Percentiles rank a stretch among this genome's conserved stretches.
These are phyloP conservation scores for Cerastoderma edule DNA, from an alignment of 2,888 invertebrate genomes.

Conservation along the genomic window DNA sequence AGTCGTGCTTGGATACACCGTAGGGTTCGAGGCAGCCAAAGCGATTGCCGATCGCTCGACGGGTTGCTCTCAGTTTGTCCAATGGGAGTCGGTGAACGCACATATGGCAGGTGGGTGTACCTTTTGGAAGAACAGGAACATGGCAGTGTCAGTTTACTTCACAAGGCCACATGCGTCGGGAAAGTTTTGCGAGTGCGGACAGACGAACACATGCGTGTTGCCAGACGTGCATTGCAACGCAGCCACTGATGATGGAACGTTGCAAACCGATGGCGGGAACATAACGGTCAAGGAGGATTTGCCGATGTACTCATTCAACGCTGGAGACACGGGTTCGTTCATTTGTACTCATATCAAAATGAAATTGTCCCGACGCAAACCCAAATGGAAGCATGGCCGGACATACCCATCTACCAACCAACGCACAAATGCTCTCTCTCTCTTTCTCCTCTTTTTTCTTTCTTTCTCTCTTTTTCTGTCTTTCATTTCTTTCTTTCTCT, in stretches of 20 bases:
- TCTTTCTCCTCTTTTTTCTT: neutral
- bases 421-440: neutral
- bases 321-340: neutral
- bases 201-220: neutral
- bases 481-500: neutral
- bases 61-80: neutral
- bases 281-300: neutral
- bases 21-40: neutral
- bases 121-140: neutral
- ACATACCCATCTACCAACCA: neutral
- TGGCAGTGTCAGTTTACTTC: neutral
- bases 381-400: neutral
- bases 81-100: neutral
- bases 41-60: neutral
- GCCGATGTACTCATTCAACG: neutral
- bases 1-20: neutral
- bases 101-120: neutral
- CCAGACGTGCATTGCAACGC: neutral
- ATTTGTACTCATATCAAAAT: neutral
- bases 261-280: neutral
- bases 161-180: neutral
- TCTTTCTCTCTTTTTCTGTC: neutral
- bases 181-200: neutral
- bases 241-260: neutral
- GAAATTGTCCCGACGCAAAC: neutral